Evolutionary conservation across 2,113 vertebrate species (phyloP), one percentile per base, ranked within the genome.

Genomic region (Oenanthe melanoleuca): DNA sequence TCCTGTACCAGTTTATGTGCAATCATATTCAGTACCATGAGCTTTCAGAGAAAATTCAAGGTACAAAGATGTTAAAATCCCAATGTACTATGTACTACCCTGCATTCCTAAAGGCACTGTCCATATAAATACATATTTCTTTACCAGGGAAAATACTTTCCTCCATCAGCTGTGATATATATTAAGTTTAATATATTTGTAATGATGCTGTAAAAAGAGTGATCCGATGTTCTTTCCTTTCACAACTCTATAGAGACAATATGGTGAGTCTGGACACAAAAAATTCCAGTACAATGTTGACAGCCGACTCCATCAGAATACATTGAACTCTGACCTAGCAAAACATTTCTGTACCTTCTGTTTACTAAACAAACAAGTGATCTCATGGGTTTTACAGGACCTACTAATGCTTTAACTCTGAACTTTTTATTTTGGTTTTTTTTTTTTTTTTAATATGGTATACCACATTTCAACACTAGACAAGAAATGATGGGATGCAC

Each of bases 401-500:
- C 2, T 69, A 21, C 42, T 45, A 80, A 45, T 2, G n/a, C 2
- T 66, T 72, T 29, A n/a, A 78, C 9, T 66, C 6, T 55, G 60
- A 49, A 66, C 9, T 44, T 78, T 5, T 2, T 3, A 3, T 8
- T 37, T 47, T 24, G 6, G 16, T 2, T 3, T 2, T 14, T 29
- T 26, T 55, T 75, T 71, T 42, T 14, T 29, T 26, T 55, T 75
- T 71, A 37, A 22, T n/a, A 19, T 67, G 26, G 1, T 37, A 37
- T 49, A 11, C 2, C 4, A 22, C 8, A 16, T 77, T 61, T 88
- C n/a, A 65, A 5, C 10, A 23, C 42, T 44, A 60, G 11, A 42
- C 5, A 61, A 88, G 7, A 44, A 8, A 23, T 26, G 3, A 24
- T 57, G 5, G 5, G 81, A 89, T 59, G 2, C 16, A 47, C 2